phyloP scores from a whole-genome alignment of 2,888 invertebrate species.

The Pollenia labialis region DNA sequence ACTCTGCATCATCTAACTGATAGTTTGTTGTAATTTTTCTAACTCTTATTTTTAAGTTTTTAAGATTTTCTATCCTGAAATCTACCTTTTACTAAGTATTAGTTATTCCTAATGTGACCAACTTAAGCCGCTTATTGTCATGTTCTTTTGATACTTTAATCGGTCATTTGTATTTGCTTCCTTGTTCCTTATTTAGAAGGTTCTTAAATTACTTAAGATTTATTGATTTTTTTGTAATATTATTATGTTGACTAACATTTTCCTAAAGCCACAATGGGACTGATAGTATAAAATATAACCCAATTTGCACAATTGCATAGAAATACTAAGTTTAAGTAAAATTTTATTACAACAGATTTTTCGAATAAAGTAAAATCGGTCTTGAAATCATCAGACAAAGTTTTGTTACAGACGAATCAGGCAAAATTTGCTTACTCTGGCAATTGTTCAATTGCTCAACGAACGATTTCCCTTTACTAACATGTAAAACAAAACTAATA shows the following conservation, averaged over 20 bases:
- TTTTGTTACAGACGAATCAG: too few relatives aligned
- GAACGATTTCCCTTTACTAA: too few relatives aligned
- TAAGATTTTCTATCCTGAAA: conserved; percentile 9
- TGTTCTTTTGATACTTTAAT: conserved; percentile 45
- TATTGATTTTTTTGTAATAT: neutral
- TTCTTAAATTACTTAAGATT: conserved; percentile 18
- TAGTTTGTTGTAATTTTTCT: conserved; percentile 55
- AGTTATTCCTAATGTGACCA: conserved; percentile 53
- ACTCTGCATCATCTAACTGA: conserved; percentile 60
- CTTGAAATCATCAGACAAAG: too few relatives aligned
- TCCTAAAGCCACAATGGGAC: too few relatives aligned
- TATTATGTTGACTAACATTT: neutral
- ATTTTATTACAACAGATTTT: too few relatives aligned
- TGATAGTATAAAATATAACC: too few relatives aligned
- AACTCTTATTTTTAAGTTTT: conserved; percentile 46
- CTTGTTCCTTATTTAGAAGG: conserved; percentile 18
- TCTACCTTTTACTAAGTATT: conserved; percentile 15
- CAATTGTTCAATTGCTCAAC: too few relatives aligned
- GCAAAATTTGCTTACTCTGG: too few relatives aligned
- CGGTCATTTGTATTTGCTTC: conserved; percentile 57
- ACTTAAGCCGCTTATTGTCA: conserved; percentile 61
- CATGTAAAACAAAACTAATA: too few relatives aligned
- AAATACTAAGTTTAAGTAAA: too few relatives aligned
- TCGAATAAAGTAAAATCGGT: too few relatives aligned
- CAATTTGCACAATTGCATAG: too few relatives aligned